Percentiles rank a stretch among this genome's conserved stretches.
Evolutionary conservation across 1,140 invertebrate genomes (phyloP).

Genomic region (Diabrotica virgifera): DNA sequence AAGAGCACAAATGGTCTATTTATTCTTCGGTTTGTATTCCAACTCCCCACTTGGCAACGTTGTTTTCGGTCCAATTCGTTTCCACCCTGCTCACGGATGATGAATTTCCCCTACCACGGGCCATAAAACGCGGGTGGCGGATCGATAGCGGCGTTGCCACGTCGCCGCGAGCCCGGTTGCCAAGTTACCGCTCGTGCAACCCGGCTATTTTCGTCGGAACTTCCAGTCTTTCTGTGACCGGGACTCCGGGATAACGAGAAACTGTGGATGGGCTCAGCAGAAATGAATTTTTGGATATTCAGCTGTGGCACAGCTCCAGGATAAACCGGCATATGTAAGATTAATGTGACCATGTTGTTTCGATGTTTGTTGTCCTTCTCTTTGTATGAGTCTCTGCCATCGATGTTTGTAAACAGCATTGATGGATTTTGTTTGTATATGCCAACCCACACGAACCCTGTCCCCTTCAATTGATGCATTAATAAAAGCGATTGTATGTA

Average conservation of each 20-base stretch:
- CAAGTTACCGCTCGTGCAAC: not conserved
- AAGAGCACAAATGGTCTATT: too few relatives aligned
- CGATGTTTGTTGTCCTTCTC: conserved; percentile 10
- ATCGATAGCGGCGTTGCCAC: conserved; percentile 22
- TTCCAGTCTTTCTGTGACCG: conserved; percentile 20
- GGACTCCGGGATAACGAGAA: conserved; percentile 6
- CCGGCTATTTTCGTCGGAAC: conserved; percentile 6
- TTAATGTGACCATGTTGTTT: conserved; percentile 19
- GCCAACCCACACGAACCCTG: too few relatives aligned
- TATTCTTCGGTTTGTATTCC: too few relatives aligned
- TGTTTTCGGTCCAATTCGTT: conserved; percentile 13
- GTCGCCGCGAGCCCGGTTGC: not conserved
- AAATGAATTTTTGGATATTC: conserved; percentile 3
- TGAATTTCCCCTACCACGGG: conserved; percentile 20
- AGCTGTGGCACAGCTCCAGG: conserved; percentile 11
- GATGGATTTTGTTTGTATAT: too few relatives aligned
- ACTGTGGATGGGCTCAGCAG: not conserved
- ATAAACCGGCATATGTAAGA: conserved; percentile 19
- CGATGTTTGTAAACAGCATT: too few relatives aligned
- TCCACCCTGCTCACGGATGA: conserved; percentile 20
- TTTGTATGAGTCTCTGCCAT: not conserved
- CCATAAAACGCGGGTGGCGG: conserved; percentile 17
- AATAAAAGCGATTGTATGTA: too few relatives aligned
- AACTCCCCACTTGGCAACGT: not conserved
- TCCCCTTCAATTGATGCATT: too few relatives aligned